A percentile compares a stretch with the other conserved stretches of the same genome.
Evolutionary conservation across 2,888 invertebrate genomes (phyloP).

Genomic region (Apamea monoglypha): DNA sequence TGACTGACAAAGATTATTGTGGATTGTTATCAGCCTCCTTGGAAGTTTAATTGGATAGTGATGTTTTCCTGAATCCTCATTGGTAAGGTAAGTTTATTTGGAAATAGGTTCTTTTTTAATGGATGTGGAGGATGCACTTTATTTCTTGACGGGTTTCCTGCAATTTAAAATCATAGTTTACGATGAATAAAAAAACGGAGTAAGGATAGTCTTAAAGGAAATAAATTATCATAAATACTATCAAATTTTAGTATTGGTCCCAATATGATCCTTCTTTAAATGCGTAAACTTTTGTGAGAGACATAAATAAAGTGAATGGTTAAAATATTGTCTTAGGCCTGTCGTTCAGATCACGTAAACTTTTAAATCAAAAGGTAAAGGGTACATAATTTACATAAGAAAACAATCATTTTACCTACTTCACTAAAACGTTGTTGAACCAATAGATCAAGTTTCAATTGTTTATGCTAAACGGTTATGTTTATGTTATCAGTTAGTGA

Average conservation of each 20-base stretch:
- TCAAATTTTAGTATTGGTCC: background rate
- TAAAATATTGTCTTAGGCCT: conserved; percentile 31
- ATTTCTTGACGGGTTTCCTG: background rate
- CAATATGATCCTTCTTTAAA: background rate
- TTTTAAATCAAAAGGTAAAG: conserved; percentile 33
- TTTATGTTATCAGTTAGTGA: conserved; percentile 15
- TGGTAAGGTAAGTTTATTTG: conserved; percentile 65
- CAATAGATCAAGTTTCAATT: conserved; percentile 22
- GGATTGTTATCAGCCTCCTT: conserved; percentile 58
- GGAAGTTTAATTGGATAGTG: conserved; percentile 59
- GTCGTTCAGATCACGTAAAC: conserved; percentile 38
- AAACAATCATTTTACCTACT: conserved; percentile 46
- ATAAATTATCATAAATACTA: background rate
- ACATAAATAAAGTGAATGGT: conserved; percentile 9
- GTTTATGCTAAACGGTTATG: conserved; percentile 19
- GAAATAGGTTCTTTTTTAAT: conserved; percentile 15
- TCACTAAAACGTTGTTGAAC: conserved; percentile 21
- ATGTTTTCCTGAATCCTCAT: conserved; percentile 41
- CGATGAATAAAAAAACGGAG: background rate
- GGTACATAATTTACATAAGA: conserved; percentile 53
- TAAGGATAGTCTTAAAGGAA: background rate
- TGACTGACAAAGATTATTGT: conserved; percentile 56
- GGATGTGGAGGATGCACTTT: background rate
- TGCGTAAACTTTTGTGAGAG: background rate
- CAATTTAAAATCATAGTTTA: background rate